phyloP scores from a whole-genome alignment of 92 coral and sea anemone genomes.

The Scolanthus callimorphus region DNA sequence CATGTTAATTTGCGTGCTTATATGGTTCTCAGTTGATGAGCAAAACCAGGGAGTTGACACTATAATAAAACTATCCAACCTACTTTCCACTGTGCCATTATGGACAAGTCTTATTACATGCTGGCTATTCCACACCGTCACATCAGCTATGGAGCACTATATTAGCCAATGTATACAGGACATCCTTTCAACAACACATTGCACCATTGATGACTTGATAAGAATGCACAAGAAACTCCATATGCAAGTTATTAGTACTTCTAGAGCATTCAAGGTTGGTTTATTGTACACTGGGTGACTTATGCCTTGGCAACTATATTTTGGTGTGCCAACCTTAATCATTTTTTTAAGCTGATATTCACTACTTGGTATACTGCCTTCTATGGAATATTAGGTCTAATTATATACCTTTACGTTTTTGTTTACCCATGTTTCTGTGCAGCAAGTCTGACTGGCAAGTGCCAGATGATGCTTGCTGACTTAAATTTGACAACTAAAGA shows the following conservation, averaged over 20 bases:
- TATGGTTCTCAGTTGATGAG: constrained; percentile 10
- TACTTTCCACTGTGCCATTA: constrained; percentile 7
- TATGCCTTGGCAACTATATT: constrained; percentile 39
- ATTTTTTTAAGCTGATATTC: neutral
- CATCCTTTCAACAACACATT: constrained; percentile 10
- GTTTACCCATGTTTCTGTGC: constrained; percentile 72
- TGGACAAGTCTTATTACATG: constrained; percentile 51
- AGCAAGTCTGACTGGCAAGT: constrained; percentile 49
- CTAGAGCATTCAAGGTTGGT: constrained; percentile 56
- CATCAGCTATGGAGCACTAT: constrained; percentile 41
- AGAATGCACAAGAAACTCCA: constrained; percentile 47
- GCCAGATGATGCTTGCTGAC: constrained; percentile 49
- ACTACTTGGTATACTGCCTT: constrained; percentile 5
- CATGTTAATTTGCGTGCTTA: neutral
- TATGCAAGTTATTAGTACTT: constrained; percentile 33
- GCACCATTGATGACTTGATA: constrained; percentile 43
- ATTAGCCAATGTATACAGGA: constrained; percentile 28
- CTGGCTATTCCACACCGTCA: constrained; percentile 47
- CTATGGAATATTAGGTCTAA: neutral
- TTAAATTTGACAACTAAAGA: constrained; percentile 59
- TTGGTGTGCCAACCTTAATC: constrained; percentile 29
- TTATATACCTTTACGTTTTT: constrained; percentile 29
- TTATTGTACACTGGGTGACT: constrained; percentile 51
- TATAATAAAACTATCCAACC: constrained; percentile 1
- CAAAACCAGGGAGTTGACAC: neutral